Conservation (phyloP, 1,140 invertebrate species). For the Pararge aegeria region DNA sequence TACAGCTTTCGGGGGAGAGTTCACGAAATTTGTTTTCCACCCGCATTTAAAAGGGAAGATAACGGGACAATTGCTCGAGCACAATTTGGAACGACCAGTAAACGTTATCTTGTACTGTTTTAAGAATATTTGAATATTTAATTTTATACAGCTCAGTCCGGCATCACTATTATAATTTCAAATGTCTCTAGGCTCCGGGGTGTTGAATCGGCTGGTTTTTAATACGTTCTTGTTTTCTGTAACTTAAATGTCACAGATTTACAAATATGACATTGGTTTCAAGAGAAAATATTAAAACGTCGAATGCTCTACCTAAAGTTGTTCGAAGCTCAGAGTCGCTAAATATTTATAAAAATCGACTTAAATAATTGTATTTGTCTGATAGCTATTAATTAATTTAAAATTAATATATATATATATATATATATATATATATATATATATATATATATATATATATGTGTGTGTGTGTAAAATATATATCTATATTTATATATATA, state of each 20-base stretch:
- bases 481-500: too few relatives aligned
- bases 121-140: slow-evolving; percentile 45
- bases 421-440: too few relatives aligned
- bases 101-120: slow-evolving; percentile 37
- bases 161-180: slow-evolving; percentile 34
- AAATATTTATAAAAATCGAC: too few relatives aligned
- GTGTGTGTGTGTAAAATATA: too few relatives aligned
- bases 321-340: too few relatives aligned
- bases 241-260: background rate
- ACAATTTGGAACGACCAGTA: slow-evolving; percentile 35
- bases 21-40: slow-evolving; percentile 33
- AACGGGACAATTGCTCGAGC: slow-evolving; percentile 31
- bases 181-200: background rate
- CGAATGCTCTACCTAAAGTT: too few relatives aligned
- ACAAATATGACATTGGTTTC: too few relatives aligned
- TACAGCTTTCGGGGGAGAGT: slow-evolving; percentile 19
- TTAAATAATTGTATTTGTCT: too few relatives aligned
- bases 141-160: slow-evolving; percentile 31
- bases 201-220: background rate
- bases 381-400: too few relatives aligned
- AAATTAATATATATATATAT: too few relatives aligned
- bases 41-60: slow-evolving; percentile 32
- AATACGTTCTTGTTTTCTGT: background rate
- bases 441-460: too few relatives aligned
- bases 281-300: too few relatives aligned